phyloP scores from a whole-genome alignment of 2,888 invertebrate genomes.

The Deilephila elpenor region DNA sequence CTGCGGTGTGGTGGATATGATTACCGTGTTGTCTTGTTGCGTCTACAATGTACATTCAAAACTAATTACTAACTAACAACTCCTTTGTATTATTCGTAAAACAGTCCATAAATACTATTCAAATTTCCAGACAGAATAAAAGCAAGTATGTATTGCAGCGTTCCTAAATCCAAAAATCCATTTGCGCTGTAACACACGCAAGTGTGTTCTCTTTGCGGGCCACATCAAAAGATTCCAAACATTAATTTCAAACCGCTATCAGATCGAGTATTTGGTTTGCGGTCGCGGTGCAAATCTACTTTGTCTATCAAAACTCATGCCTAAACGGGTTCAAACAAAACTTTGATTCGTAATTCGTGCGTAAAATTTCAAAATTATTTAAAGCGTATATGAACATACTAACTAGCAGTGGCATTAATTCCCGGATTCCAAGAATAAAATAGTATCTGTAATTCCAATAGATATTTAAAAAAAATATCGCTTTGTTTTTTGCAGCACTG shows the following conservation, averaged over 20 bases:
- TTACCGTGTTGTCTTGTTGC: constrained; percentile 51
- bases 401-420: too few relatives aligned
- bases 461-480: too few relatives aligned
- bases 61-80: neutral
- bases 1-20: constrained; percentile 55
- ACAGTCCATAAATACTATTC: neutral
- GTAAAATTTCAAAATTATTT: neutral
- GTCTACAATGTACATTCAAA: neutral
- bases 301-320: constrained; percentile 8
- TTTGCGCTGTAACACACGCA: constrained; percentile 21
- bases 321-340: neutral
- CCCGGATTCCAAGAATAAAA: too few relatives aligned
- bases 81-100: neutral
- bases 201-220: constrained; percentile 32
- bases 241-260: constrained; percentile 41
- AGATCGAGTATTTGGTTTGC: constrained; percentile 41
- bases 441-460: too few relatives aligned
- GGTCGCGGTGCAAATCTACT: constrained; percentile 30
- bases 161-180: constrained; percentile 29
- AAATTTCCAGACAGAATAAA: constrained; percentile 1
- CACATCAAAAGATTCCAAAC: constrained; percentile 46
- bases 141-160: neutral
- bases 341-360: neutral
- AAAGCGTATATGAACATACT: neutral
- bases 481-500: too few relatives aligned